Evolutionary conservation across 2,888 invertebrate species (phyloP).

Genomic region (Lydus trimaculatus): DNA sequence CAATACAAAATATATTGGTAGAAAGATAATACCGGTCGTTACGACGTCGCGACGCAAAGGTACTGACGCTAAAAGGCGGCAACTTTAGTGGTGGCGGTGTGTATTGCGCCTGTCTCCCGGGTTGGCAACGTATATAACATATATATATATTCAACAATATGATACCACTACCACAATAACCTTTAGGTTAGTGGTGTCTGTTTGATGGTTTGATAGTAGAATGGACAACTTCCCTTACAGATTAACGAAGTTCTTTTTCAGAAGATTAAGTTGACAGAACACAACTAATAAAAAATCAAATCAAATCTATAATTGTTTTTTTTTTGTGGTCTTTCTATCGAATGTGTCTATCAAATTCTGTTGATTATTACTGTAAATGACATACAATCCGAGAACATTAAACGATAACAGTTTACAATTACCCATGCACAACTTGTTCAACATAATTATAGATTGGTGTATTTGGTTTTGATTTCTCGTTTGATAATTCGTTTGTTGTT

Average conservation of each 20-base stretch:
- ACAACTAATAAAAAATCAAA: background rate
- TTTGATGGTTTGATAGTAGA: conserved; percentile 29
- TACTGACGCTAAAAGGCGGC: conserved; percentile 37
- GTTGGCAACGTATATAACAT: conserved; percentile 37
- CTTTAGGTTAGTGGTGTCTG: conserved; percentile 28
- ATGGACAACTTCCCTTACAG: no score
- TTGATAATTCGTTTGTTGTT: background rate
- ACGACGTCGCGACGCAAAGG: conserved; percentile 26
- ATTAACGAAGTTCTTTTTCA: no score
- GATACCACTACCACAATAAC: background rate
- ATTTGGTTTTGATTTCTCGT: background rate
- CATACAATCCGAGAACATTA: no score
- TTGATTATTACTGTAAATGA: no score
- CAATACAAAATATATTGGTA: background rate
- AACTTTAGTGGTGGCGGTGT: conserved; percentile 20
- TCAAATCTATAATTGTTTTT: background rate
- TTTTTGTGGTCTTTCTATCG: no score
- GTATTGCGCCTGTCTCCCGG: conserved; percentile 40
- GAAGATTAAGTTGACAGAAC: background rate
- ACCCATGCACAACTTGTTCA: background rate
- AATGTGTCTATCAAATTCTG: no score
- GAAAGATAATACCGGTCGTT: conserved; percentile 8
- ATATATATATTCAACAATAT: background rate
- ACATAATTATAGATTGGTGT: background rate
- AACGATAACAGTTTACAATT: background rate